Conservation (phyloP, 2,888 invertebrate genomes). For the Ypsolopha scabrella region DNA sequence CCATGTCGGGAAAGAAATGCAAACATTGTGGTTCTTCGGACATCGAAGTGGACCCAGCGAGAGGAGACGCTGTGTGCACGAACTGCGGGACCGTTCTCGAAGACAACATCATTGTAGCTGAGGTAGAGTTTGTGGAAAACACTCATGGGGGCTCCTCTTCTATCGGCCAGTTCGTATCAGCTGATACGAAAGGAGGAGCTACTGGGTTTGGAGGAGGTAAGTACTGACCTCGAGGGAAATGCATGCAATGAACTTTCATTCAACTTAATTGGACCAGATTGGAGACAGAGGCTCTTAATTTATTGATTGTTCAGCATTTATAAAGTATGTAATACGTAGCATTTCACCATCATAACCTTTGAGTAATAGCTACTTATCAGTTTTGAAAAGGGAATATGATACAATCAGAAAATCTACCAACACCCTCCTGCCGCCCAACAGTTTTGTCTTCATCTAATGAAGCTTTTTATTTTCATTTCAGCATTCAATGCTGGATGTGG, state of each 20-base stretch:
- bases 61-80: conserved; percentile 96
- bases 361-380: no score
- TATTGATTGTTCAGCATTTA: no score
- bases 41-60: conserved; percentile 93
- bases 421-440: no score
- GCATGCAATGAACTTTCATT: no score
- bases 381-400: no score
- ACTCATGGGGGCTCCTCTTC: conserved; percentile 88
- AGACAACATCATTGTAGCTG: conserved; percentile 96
- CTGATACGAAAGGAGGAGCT: conserved; percentile 87
- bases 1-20: conserved; percentile 80
- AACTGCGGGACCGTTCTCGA: conserved; percentile 96
- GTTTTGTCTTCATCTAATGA: no score
- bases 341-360: no score
- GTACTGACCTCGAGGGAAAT: conserved; percentile 4
- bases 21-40: conserved; percentile 90
- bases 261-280: no score
- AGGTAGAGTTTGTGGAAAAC: conserved; percentile 96
- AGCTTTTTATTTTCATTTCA: conserved; percentile 20
- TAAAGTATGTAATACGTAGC: no score
- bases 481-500: conserved; percentile 85
- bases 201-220: conserved; percentile 82
- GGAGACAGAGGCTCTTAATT: no score
- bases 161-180: conserved; percentile 93
- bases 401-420: no score